Base-by-base conservation (phyloP, 2,888 invertebrate genomes). In the Gortyna flavago region DNA sequence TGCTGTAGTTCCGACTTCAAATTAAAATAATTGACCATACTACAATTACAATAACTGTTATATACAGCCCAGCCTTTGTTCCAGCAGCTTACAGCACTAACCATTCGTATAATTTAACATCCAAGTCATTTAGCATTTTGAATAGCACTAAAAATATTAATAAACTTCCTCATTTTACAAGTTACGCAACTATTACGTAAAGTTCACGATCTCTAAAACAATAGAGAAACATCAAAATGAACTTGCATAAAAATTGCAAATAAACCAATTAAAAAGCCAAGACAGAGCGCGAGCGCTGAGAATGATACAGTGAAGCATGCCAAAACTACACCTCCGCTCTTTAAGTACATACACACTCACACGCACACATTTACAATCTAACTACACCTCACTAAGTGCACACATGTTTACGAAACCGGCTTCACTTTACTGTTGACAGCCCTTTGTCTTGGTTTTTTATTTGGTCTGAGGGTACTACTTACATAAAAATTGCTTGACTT, bases 151-250 rank as follows among this genome's bases (percentile, higher is more conserved):
- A 85, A 88, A 86, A 88, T 84, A 77, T 80, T 76, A 86, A 82
- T 81, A 72, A 72, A 87, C 91, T 92, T 92, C 91, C 92, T 91
- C 85, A 79, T 90, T 89, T 87, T 86, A 85, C 77, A 72, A 79
- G 77, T 93, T 91, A 89, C 77, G 87, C 82, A 92, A 92, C 66
- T 75, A 77, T 92, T 91, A 90, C 86, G 84, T 90, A 90, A 92
- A 86, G 80, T 85, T 83, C 77, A 85, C 79, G 76, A 80, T 72
- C 75, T 75, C 48, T 74, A 57, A 80, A 88, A 86, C 78, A 86
- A 83, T 81, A 83, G 85, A 70, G 67, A 35, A 66, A 38, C 62
- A 78, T 65, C 25, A 44, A 59, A 73, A 59, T 25, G 13, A 57
- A 68, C 57, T 75, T 79, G 74, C 54, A 72, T 69, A 38, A 62